These are phyloP conservation scores for Drosophila eugracilis DNA, from an alignment of 1,140 invertebrate genomes.

Conservation along the genomic window DNA sequence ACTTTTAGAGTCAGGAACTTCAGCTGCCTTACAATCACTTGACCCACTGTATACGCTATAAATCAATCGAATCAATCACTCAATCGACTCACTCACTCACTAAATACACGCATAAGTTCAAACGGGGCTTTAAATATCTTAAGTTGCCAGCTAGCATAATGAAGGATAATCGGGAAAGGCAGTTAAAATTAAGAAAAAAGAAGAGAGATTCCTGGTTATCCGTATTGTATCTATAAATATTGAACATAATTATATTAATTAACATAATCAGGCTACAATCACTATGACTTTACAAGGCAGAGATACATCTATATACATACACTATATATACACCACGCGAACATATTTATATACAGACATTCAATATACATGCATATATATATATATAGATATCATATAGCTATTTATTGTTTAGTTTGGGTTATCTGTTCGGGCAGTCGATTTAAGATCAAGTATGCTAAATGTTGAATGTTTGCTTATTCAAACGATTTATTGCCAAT, in stretches of 20 bases:
- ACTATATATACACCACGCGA: constrained; percentile 29
- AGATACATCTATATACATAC: constrained; percentile 32
- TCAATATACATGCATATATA: constrained; percentile 52
- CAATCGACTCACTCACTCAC: constrained; percentile 55
- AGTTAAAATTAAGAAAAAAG: neutral
- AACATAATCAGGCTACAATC: constrained; percentile 80
- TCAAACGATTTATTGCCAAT: constrained; percentile 81
- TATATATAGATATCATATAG: constrained; percentile 62
- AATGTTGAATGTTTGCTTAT: constrained; percentile 82
- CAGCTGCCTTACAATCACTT: neutral
- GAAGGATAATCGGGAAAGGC: constrained; percentile 15
- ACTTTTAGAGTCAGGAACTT: neutral
- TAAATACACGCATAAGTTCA: constrained; percentile 77
- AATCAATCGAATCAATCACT: constrained; percentile 60
- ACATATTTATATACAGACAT: constrained; percentile 68
- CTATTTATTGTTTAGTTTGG: constrained; percentile 79
- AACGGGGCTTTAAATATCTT: constrained; percentile 79
- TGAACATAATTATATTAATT: constrained; percentile 46
- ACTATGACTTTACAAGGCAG: constrained; percentile 71
- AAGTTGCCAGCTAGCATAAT: constrained; percentile 80
- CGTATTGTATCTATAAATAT: constrained; percentile 53
- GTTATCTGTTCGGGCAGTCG: constrained; percentile 56
- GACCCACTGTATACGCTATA: constrained; percentile 48
- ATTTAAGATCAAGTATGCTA: constrained; percentile 71
- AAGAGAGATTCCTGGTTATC: constrained; percentile 22